Conservation (phyloP, 2,797 vertebrate genomes). For the Betta splendens region DNA sequence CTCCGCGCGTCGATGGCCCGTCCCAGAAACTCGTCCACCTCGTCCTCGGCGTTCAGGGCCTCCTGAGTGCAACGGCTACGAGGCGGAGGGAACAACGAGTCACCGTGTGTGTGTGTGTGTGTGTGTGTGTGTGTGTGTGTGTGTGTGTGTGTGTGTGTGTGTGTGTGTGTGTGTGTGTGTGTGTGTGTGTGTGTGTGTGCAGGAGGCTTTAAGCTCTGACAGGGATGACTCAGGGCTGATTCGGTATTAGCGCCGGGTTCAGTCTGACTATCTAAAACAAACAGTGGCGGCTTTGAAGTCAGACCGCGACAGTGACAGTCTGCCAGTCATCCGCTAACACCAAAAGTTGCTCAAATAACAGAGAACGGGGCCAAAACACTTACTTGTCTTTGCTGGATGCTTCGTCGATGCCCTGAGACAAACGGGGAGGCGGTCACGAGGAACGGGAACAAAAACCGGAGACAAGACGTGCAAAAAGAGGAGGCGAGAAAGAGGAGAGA, state of each 20-base stretch:
- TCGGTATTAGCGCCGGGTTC: conserved; percentile 48
- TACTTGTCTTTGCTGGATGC: conserved; percentile 97
- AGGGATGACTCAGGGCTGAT: conserved; percentile 56
- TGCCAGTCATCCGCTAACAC: conserved; percentile 47
- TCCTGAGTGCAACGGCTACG: conserved; percentile 90
- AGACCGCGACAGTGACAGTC: conserved; percentile 42
- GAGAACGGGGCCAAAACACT: conserved; percentile 72
- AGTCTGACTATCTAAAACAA: conserved; percentile 56
- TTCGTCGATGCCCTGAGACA: conserved; percentile 92
- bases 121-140: too few species aligned
- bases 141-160: too few species aligned
- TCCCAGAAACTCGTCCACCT: conserved; percentile 95
- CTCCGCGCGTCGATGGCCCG: conserved; percentile 96
- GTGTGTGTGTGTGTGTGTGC: conserved; percentile 19
- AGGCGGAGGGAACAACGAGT: conserved; percentile 52
- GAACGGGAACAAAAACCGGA: conserved; percentile 48
- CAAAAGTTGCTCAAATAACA: conserved; percentile 31
- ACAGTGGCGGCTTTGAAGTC: conserved; percentile 54
- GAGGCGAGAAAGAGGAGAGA: conserved; percentile 50
- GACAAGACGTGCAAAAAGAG: conserved; percentile 34
- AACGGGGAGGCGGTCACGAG: conserved; percentile 38
- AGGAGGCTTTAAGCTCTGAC: conserved; percentile 38
- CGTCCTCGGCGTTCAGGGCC: conserved; percentile 92
- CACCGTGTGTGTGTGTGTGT: conserved; percentile 28
- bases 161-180: conserved; percentile 28